Percentiles rank a stretch among this genome's conserved stretches.
Conservation (phyloP, 2,113 vertebrate genomes). For the Picathartes gymnocephalus region DNA sequence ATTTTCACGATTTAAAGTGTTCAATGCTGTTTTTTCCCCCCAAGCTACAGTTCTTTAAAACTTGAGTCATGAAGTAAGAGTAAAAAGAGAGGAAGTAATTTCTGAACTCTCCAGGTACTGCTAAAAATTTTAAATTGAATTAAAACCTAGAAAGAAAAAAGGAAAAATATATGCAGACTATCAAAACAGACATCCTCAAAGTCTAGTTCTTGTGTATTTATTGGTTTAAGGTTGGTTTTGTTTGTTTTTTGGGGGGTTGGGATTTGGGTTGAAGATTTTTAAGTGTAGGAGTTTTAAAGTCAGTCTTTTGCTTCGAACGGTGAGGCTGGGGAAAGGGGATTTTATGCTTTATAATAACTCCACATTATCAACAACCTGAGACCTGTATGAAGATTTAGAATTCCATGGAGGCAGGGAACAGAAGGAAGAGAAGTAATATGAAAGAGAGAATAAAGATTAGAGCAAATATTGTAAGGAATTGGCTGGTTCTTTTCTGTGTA, state of each 20-base stretch:
- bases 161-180: not conserved
- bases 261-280: not conserved
- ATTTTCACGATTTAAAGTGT: not conserved
- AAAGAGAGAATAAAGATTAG: constrained; percentile 43
- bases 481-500: constrained; percentile 23
- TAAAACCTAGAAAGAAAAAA: not conserved
- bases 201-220: not conserved
- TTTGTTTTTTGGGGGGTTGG: not conserved
- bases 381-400: constrained; percentile 24
- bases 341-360: constrained; percentile 1
- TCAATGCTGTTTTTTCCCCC: accelerated
- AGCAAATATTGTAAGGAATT: constrained; percentile 45
- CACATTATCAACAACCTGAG: not conserved
- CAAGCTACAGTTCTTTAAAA: not conserved
- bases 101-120: not conserved
- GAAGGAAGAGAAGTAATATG: constrained; percentile 27
- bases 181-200: not conserved
- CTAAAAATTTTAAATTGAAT: not conserved
- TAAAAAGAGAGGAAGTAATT: not conserved
- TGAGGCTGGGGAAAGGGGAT: not conserved
- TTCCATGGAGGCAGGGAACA: constrained; percentile 9
- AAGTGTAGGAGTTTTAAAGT: not conserved
- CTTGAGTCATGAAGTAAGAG: not conserved
- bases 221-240: not conserved
- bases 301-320: not conserved